Conservation (phyloP, 1,140 invertebrate genomes). For the Aphidius gifuensis region DNA sequence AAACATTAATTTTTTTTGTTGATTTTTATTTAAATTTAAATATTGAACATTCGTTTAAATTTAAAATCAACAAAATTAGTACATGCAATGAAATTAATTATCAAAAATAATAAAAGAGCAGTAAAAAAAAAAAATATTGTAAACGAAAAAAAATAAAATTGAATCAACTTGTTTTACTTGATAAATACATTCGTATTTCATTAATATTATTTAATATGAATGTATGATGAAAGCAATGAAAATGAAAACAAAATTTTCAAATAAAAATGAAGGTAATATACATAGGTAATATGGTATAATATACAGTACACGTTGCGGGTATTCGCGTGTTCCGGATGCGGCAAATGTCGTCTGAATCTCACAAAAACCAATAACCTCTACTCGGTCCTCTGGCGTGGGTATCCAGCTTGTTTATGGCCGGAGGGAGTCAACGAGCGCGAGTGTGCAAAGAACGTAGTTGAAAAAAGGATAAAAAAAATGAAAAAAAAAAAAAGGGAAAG, state of each 20-base stretch:
- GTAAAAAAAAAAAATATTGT: too few relatives aligned
- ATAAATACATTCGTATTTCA: too few relatives aligned
- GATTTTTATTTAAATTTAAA: too few relatives aligned
- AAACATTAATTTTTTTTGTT: too few relatives aligned
- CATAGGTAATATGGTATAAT: too few relatives aligned
- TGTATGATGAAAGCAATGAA: background rate
- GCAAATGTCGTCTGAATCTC: constrained; percentile 34
- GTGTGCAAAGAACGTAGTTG: background rate
- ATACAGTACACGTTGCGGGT: constrained; percentile 5
- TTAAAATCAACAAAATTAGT: too few relatives aligned
- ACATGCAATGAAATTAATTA: too few relatives aligned
- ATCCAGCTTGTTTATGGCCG: constrained; percentile 20
- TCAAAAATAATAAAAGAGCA: too few relatives aligned
- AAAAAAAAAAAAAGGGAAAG: background rate
- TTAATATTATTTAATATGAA: background rate
- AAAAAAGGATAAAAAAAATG: constrained; percentile 17
- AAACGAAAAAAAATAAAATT: too few relatives aligned
- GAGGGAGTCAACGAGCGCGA: constrained; percentile 19
- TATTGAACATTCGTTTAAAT: too few relatives aligned
- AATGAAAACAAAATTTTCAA: background rate
- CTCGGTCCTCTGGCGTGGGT: constrained; percentile 13
- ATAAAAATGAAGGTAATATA: background rate
- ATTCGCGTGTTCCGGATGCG: constrained; percentile 27
- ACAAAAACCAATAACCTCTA: constrained; percentile 23
- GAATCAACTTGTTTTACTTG: too few relatives aligned